These are phyloP conservation scores for Drosophila ezoana DNA, from an alignment of 2,888 invertebrate genomes.

Conservation along the genomic window DNA sequence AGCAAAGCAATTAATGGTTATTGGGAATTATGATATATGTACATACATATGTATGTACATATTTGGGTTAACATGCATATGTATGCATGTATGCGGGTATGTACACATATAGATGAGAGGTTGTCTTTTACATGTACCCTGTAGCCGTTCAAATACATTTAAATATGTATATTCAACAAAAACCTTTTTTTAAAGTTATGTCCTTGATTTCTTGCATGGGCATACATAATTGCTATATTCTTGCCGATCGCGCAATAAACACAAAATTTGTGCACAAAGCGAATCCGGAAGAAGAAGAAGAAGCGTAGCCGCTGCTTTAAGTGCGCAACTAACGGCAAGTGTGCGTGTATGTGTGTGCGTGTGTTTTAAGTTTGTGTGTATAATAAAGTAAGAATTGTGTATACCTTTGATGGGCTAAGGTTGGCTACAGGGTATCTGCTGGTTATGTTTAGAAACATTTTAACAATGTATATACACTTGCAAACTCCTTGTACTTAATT, in stretches of 20 bases:
- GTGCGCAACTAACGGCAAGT: slow-evolving; percentile 10
- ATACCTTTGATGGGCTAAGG: neutral
- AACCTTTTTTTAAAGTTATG: neutral
- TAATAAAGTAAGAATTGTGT: neutral
- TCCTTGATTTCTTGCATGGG: neutral
- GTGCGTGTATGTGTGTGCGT: neutral
- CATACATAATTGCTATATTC: neutral
- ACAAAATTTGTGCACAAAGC: slow-evolving; percentile 8
- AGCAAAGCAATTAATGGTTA: neutral
- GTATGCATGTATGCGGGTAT: no score
- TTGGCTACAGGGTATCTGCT: neutral
- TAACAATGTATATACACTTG: no score
- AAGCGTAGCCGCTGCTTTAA: slow-evolving; percentile 1
- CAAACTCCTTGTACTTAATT: neutral
- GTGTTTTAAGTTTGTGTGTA: neutral
- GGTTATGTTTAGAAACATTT: neutral
- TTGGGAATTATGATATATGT: no score
- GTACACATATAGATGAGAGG: neutral
- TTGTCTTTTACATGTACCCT: no score
- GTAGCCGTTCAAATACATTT: no score
- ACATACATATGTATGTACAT: neutral
- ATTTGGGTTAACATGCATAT: neutral
- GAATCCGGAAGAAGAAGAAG: slow-evolving; percentile 3
- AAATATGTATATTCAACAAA: neutral
- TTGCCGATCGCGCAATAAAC: slow-evolving; percentile 4